Conservation (phyloP, 2,113 vertebrate species). For the Trogon melanurus region DNA sequence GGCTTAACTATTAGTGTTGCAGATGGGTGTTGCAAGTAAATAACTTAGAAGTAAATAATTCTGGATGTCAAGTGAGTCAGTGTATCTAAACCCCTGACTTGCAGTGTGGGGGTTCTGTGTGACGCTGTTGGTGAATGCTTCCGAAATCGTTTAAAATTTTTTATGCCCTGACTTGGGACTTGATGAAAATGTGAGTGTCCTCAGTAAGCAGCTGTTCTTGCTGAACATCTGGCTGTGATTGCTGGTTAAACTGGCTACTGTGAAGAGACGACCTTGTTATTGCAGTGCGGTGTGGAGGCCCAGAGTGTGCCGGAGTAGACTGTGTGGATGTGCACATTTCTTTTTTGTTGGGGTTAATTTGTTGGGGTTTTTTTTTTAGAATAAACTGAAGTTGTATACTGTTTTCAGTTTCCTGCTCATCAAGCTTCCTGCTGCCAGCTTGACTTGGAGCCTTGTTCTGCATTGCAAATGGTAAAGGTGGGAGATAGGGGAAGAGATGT, state of each 20-base stretch:
- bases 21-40: background rate
- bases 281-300: accelerated
- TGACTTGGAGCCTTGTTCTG: background rate
- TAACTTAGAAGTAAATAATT: background rate
- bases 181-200: background rate
- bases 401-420: background rate
- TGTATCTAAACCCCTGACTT: background rate
- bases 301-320: background rate
- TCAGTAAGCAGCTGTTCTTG: background rate
- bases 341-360: too few species aligned
- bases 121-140: background rate
- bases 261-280: background rate
- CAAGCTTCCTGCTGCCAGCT: background rate
- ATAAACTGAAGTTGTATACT: too few species aligned
- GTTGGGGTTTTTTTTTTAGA: too few species aligned
- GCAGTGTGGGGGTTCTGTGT: background rate
- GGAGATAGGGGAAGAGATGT: background rate
- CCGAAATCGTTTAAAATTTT: background rate
- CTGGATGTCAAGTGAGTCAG: accelerated
- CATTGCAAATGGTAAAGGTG: background rate
- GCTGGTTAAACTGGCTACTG: background rate
- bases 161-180: background rate
- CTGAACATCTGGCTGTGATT: background rate
- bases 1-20: background rate
- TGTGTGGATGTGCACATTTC: background rate